phyloP scores from a whole-genome alignment of 2,888 invertebrate genomes.

The Hedychridium roseum region DNA sequence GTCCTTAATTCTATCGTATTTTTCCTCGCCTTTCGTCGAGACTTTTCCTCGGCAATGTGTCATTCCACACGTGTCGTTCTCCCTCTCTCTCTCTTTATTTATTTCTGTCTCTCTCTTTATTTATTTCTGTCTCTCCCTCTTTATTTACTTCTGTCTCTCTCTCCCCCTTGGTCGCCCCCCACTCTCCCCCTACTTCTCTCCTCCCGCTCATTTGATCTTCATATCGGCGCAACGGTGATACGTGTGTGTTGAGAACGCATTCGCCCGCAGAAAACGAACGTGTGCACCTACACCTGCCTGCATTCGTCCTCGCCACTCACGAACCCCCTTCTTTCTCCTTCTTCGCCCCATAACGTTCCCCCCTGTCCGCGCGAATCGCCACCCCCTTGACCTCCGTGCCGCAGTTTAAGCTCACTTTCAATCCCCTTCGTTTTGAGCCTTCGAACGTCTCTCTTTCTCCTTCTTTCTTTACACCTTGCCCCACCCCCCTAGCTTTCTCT shows the following conservation, averaged over 20 bases:
- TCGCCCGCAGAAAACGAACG: not conserved
- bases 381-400: too few species aligned
- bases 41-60: too few species aligned
- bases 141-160: not conserved
- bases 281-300: not conserved
- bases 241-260: not conserved
- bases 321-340: not conserved
- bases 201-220: slow-evolving; percentile 3
- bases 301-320: not conserved
- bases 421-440: too few species aligned
- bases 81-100: slow-evolving; percentile 4
- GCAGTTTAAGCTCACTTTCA: too few species aligned
- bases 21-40: too few species aligned
- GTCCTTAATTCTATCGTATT: too few species aligned
- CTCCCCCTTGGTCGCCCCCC: not conserved
- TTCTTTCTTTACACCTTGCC: too few species aligned
- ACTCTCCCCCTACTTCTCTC: slow-evolving; percentile 10
- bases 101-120: slow-evolving; percentile 8
- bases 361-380: too few species aligned
- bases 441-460: too few species aligned
- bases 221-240: not conserved
- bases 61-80: too few species aligned
- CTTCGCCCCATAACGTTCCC: not conserved
- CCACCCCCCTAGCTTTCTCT: too few species aligned
- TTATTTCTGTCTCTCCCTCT: not conserved